Percentiles rank a stretch among this genome's conserved stretches.
Conservation (phyloP, 2,797 vertebrate genomes). For the Chaenodraco wilsoni region DNA sequence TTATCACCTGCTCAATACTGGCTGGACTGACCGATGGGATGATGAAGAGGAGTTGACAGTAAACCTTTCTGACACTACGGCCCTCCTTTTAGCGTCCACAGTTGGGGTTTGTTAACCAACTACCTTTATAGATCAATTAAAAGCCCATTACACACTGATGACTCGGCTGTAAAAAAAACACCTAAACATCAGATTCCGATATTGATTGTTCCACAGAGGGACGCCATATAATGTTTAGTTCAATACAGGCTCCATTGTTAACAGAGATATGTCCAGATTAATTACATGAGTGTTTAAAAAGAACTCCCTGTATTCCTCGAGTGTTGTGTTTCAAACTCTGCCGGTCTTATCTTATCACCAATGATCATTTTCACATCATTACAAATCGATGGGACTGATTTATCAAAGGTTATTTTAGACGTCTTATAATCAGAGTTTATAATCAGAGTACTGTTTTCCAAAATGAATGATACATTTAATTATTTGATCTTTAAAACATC, state of each 20-base stretch:
- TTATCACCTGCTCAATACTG: conserved; percentile 2
- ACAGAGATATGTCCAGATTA: conserved; percentile 8
- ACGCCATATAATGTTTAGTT: background rate
- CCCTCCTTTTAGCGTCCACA: background rate
- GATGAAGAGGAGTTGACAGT: conserved; percentile 24
- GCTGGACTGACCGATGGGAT: conserved; percentile 17
- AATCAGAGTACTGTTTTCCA: background rate
- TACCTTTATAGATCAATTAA: conserved; percentile 60
- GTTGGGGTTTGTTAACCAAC: conserved; percentile 16
- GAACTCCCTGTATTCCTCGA: background rate
- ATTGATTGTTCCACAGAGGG: conserved; percentile 3
- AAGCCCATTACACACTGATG: conserved; percentile 45
- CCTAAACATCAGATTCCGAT: background rate
- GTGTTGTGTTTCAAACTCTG: background rate
- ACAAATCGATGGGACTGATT: background rate
- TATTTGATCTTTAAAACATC: conserved; percentile 3
- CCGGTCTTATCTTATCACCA: background rate
- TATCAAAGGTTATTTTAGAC: background rate
- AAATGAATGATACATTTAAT: background rate
- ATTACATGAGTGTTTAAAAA: conserved; percentile 8
- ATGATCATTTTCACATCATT: conserved; percentile 10
- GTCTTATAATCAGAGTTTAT: background rate
- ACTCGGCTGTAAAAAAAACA: conserved; percentile 32
- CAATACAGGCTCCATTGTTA: background rate
- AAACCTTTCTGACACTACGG: conserved; percentile 6